Evolutionary conservation across 2,888 invertebrate genomes (phyloP).

Genomic region (Acanthosepion pharaonis): DNA sequence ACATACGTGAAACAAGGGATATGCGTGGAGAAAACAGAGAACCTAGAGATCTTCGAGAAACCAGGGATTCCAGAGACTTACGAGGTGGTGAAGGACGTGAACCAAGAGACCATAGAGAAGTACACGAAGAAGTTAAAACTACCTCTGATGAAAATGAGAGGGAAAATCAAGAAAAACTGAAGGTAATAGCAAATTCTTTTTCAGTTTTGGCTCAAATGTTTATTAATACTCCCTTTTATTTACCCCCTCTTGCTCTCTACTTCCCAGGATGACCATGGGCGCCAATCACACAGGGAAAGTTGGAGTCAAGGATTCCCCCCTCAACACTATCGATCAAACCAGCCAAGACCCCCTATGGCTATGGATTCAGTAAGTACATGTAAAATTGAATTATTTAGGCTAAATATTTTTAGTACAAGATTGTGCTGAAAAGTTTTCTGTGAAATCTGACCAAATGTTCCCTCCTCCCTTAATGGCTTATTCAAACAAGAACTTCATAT

Average conservation of each 20-base stretch:
- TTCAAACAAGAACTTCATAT: no score
- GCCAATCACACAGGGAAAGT: conserved; percentile 55
- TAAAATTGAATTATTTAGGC: not conserved
- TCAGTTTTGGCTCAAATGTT: no score
- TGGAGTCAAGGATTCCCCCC: conserved; percentile 68
- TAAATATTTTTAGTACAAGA: not conserved
- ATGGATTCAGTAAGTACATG: conserved; percentile 50
- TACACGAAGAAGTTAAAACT: conserved; percentile 42
- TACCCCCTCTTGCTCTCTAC: no score
- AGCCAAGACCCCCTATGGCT: conserved; percentile 62
- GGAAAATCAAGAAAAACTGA: conserved; percentile 45
- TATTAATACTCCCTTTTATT: no score
- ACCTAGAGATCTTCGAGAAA: conserved; percentile 38
- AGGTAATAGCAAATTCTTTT: not conserved
- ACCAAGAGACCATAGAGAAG: conserved; percentile 23
- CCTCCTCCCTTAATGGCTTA: no score
- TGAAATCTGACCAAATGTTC: no score
- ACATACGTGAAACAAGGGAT: conserved; percentile 43
- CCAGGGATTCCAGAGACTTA: conserved; percentile 46
- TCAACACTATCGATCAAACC: conserved; percentile 64
- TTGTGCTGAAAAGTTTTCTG: no score
- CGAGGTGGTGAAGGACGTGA: conserved; percentile 36
- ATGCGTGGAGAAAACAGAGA: conserved; percentile 40
- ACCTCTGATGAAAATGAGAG: conserved; percentile 46
- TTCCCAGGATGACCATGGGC: conserved; percentile 10